Base-by-base conservation (phyloP, 2,113 vertebrate genomes). In the Hypomesus transpacificus region DNA sequence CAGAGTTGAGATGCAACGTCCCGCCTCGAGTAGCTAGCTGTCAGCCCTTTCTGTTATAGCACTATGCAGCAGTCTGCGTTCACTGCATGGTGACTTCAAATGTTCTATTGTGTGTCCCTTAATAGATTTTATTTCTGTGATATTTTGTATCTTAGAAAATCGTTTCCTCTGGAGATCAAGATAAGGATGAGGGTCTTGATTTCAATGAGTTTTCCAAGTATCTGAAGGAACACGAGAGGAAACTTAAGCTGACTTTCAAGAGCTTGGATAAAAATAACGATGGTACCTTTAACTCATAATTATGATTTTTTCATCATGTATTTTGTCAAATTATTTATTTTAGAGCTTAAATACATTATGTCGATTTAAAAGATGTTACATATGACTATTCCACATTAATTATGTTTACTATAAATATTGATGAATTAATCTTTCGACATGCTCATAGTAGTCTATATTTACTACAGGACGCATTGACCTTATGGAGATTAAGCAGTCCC, bases 231-330 rank as follows among this genome's bases (percentile, higher is more conserved):
- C 96, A 98, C 39, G 96, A 99, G 84, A 97, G 95, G 87, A 96
- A 98, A 88, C 91, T 99, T 87, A 93, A 84, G 70, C 86, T 98
- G 57, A 96, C 96, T 0, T 98, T 98, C 91, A 98, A 93, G 81
- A 96, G 93, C 84, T 74, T 98, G 90, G 96, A 99, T 87, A 98
- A 93, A 92, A 98, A 98, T 83, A 93, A 94, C 24, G 96, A 98
- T 60, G 96, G 96, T 98, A 86, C 0, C 39, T 46, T 46, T 46
- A 11, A 13, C 39, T 46, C 7, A 46, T 46, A 11, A 46, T 34
- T 34, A 34, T 46, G 39, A 46, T 46, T 46, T 46, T 13, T 46
- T 11, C 39, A 46, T 6, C 1, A 46, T 7, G 39, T 46, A 46
- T 46, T 46, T 46, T 46, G 9, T 13, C 39, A 5, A 46, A 13